Conservation (phyloP, 2,888 invertebrate species). For the Drosophila niveifrons region DNA sequence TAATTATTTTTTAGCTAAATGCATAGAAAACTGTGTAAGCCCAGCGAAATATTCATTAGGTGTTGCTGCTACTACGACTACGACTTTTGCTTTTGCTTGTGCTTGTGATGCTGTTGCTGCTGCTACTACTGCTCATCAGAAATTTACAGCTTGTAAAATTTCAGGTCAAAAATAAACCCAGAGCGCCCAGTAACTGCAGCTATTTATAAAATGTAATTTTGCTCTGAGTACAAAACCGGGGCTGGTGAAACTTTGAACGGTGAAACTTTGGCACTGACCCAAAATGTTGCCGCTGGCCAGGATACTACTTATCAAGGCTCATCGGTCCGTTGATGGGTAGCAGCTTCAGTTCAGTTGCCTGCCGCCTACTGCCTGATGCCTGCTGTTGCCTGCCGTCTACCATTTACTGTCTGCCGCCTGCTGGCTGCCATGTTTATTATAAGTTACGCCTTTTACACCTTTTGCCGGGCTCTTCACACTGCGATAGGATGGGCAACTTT, state of each 20-base stretch:
- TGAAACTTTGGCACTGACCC: constrained; percentile 69
- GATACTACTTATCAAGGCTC: constrained; percentile 53
- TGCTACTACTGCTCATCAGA: constrained; percentile 63
- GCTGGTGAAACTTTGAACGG: constrained; percentile 25
- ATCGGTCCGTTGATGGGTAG: constrained; percentile 54
- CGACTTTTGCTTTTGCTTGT: background rate
- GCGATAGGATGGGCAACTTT: constrained; percentile 56
- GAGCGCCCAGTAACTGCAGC: constrained; percentile 31
- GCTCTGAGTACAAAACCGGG: constrained; percentile 26
- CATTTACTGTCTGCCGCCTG: background rate
- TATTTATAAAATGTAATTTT: constrained; percentile 64
- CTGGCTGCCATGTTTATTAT: constrained; percentile 58
- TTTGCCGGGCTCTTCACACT: constrained; percentile 5
- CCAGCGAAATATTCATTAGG: constrained; percentile 65
- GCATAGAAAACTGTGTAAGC: constrained; percentile 54
- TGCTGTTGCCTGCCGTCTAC: constrained; percentile 1
- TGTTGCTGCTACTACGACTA: background rate
- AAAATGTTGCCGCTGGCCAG: constrained; percentile 55
- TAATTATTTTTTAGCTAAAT: constrained; percentile 67
- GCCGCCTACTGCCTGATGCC: too few species aligned
- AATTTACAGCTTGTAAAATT: constrained; percentile 65
- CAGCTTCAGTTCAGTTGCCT: constrained; percentile 28
- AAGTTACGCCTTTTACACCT: constrained; percentile 50
- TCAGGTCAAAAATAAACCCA: constrained; percentile 46
- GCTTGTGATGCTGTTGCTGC: constrained; percentile 36